Conservation (phyloP, 2,797 vertebrate species). For the Centroberyx gerrardi region DNA sequence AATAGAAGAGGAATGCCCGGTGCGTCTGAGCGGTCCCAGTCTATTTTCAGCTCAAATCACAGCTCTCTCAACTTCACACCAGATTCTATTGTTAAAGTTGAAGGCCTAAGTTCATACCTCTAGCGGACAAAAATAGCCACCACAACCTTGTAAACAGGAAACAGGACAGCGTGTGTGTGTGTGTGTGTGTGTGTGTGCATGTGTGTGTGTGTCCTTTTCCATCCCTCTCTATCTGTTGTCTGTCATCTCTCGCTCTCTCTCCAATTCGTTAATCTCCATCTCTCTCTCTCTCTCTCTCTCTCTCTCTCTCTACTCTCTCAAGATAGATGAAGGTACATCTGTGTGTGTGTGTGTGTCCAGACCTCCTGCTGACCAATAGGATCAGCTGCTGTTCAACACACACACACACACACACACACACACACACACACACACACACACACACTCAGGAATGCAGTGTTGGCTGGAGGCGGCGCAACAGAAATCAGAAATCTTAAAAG, state of each 20-base stretch:
- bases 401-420: background rate
- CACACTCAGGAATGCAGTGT: conserved; percentile 25
- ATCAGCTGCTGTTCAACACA: conserved; percentile 28
- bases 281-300: background rate
- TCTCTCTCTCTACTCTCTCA: background rate
- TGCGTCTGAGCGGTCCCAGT: background rate
- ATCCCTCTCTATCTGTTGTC: conserved; percentile 34
- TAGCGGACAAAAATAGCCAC: conserved; percentile 69
- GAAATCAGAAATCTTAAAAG: conserved; percentile 25
- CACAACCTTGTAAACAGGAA: conserved; percentile 85
- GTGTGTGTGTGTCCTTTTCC: conserved; percentile 24
- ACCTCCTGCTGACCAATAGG: conserved; percentile 4
- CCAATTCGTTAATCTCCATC: background rate
- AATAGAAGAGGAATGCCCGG: background rate
- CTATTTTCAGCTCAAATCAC: conserved; percentile 2
- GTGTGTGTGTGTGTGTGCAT: conserved; percentile 21
- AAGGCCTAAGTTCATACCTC: conserved; percentile 49
- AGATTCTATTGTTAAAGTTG: conserved; percentile 62
- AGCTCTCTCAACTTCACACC: conserved; percentile 8
- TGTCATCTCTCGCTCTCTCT: background rate
- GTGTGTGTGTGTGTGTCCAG: background rate
- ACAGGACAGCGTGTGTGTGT: conserved; percentile 68
- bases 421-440: background rate
- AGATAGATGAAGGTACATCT: conserved; percentile 11
- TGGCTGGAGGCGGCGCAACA: conserved; percentile 25